These are phyloP conservation scores for Luperina nickerlii DNA, from an alignment of 2,888 invertebrate species.

Conservation along the genomic window DNA sequence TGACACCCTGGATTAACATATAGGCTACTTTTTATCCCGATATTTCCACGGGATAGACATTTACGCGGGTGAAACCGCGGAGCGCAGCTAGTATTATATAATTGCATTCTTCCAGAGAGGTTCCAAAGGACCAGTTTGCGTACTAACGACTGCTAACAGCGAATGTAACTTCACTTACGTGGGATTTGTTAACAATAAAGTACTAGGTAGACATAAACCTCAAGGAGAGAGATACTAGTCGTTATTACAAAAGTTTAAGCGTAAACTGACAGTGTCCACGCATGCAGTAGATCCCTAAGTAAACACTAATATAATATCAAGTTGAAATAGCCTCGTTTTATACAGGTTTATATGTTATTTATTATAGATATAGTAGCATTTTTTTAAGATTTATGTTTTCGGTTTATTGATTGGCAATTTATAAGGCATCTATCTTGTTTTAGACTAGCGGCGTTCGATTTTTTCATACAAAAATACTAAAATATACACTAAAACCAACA, in stretches of 20 bases:
- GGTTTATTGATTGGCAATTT: slow-evolving; percentile 32
- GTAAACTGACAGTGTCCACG: slow-evolving; percentile 6
- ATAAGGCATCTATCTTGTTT: slow-evolving; percentile 12
- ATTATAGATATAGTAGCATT: not conserved
- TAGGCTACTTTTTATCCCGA: too few species aligned
- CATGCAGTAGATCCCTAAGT: not conserved
- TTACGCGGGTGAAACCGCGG: too few species aligned
- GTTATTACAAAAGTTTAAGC: slow-evolving; percentile 25
- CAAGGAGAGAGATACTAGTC: slow-evolving; percentile 1
- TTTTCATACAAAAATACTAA: not conserved
- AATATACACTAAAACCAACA: not conserved
- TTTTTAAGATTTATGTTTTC: slow-evolving; percentile 10
- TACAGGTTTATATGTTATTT: slow-evolving; percentile 5
- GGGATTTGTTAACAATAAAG: not conserved
- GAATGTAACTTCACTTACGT: not conserved
- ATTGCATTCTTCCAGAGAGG: too few species aligned
- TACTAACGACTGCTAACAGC: not conserved
- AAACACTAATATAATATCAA: not conserved
- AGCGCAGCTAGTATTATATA: too few species aligned
- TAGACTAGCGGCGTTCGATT: not conserved
- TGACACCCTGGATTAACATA: too few species aligned
- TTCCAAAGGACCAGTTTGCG: slow-evolving; percentile 23
- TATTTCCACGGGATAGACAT: too few species aligned
- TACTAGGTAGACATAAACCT: slow-evolving; percentile 31
- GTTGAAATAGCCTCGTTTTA: slow-evolving; percentile 14